These are phyloP conservation scores for Brachionus rotundiformis DNA, from an alignment of 1,140 invertebrate species.

Conservation along the genomic window DNA sequence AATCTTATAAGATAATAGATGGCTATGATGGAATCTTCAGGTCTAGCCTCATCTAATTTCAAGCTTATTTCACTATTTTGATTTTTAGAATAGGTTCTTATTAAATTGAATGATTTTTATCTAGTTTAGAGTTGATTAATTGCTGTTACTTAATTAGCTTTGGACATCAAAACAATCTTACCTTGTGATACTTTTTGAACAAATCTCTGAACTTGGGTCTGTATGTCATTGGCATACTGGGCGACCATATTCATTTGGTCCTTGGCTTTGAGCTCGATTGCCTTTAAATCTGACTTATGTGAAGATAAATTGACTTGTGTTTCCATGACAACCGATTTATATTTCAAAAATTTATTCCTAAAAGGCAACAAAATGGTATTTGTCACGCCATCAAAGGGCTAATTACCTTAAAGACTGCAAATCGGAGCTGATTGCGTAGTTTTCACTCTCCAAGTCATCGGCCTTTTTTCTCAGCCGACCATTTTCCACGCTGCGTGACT, in stretches of 20 bases:
- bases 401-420: constrained; percentile 8
- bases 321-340: constrained; percentile 38
- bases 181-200: neutral
- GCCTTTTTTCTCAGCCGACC: neutral
- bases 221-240: neutral
- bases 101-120: no score
- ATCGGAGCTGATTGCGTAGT: neutral
- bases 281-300: constrained; percentile 37
- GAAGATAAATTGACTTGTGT: constrained; percentile 6
- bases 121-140: no score
- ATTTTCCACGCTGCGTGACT: neutral
- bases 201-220: neutral
- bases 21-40: no score
- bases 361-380: neutral
- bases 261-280: neutral
- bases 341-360: constrained; percentile 36
- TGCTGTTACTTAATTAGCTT: no score
- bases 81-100: no score
- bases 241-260: neutral
- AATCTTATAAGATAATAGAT: no score
- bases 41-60: no score
- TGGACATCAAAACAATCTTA: neutral
- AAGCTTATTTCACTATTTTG: no score
- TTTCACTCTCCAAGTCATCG: constrained; percentile 16
- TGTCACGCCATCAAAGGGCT: neutral